Conservation (phyloP, 1,140 invertebrate species). For the Pseudobourletiella spinata region DNA sequence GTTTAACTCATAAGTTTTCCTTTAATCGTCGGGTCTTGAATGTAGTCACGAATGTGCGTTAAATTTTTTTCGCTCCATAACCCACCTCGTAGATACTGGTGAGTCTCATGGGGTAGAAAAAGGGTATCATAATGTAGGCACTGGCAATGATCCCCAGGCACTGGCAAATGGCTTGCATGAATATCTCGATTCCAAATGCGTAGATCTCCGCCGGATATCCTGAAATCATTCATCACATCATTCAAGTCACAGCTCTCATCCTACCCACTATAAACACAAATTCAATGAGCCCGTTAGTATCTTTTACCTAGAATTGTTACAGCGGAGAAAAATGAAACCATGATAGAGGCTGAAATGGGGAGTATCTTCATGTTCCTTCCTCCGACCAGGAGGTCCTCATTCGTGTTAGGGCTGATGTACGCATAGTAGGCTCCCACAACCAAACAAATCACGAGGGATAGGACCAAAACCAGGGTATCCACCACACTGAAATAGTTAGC, state of each 20-base stretch:
- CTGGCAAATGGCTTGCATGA: slow-evolving; percentile 11
- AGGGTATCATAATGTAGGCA: slow-evolving; percentile 25
- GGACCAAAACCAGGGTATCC: slow-evolving; percentile 18
- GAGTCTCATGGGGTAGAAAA: slow-evolving; percentile 29
- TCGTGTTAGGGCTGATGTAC: slow-evolving; percentile 19
- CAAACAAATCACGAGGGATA: slow-evolving; percentile 13
- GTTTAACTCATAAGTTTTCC: neutral
- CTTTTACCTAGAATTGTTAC: slow-evolving; percentile 29
- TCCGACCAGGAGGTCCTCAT: slow-evolving; percentile 30
- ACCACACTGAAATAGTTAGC: slow-evolving; percentile 26
- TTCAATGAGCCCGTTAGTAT: neutral
- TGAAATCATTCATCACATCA: neutral
- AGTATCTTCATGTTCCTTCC: slow-evolving; percentile 26
- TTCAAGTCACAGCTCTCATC: neutral
- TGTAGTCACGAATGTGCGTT: no score
- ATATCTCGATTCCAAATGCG: slow-evolving; percentile 17
- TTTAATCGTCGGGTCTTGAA: no score
- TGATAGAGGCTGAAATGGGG: slow-evolving; percentile 28
- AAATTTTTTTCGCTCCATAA: neutral
- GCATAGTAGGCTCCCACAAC: slow-evolving; percentile 27
- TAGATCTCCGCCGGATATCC: slow-evolving; percentile 26
- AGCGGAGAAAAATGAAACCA: slow-evolving; percentile 28
- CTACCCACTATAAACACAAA: neutral
- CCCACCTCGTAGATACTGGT: slow-evolving; percentile 24
- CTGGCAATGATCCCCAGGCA: neutral